Conservation (phyloP, 2,888 invertebrate species). For the Ferrisia virgata region DNA sequence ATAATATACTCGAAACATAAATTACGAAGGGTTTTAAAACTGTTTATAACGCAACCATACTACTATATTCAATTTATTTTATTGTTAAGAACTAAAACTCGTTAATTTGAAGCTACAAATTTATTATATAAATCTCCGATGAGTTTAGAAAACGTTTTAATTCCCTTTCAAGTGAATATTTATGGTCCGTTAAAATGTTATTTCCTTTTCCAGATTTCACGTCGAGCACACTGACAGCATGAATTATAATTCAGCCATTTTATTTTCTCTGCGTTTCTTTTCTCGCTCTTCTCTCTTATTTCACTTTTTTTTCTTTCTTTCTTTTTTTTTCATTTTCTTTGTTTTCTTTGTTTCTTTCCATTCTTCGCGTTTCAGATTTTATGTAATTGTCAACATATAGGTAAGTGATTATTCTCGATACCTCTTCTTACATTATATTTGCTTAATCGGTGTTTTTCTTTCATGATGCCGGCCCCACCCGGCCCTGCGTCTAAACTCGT, state of each 20-base stretch:
- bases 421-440: not conserved
- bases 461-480: not conserved
- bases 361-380: not conserved
- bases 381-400: not conserved
- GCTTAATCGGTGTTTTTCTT: not conserved
- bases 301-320: not conserved
- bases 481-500: not conserved
- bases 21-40: constrained; percentile 3
- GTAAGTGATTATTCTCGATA: not conserved
- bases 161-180: constrained; percentile 41
- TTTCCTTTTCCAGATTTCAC: constrained; percentile 42
- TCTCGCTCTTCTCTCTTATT: not conserved
- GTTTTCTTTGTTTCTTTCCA: not conserved
- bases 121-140: constrained; percentile 39
- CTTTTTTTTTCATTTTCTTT: not conserved
- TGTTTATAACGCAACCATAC: constrained; percentile 6
- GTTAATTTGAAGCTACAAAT: constrained; percentile 42
- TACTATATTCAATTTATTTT: constrained; percentile 32
- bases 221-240: constrained; percentile 41
- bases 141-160: constrained; percentile 43
- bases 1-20: not conserved
- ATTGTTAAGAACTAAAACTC: constrained; percentile 41
- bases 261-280: constrained; percentile 14
- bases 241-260: constrained; percentile 43
- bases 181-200: constrained; percentile 42